These are phyloP conservation scores for Pogona vitticeps DNA, from an alignment of 2,113 vertebrate species.

Conservation along the genomic window DNA sequence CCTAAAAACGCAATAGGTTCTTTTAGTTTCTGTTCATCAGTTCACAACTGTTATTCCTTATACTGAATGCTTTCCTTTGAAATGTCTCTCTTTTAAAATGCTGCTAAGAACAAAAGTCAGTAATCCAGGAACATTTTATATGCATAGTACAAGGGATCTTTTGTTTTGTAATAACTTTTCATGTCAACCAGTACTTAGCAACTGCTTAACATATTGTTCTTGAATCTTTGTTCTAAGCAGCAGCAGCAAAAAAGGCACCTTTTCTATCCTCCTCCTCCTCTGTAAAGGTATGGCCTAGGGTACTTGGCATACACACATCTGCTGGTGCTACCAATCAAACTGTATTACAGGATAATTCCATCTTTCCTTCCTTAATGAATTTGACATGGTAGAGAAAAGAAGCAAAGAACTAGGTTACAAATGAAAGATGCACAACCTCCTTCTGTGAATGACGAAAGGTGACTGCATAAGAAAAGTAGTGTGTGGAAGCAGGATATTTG, in stretches of 20 bases:
- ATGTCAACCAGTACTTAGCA: not conserved
- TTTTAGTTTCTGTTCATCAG: not conserved
- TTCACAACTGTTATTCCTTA: not conserved
- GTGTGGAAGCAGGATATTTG: too few species aligned
- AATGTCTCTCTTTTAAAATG: not conserved
- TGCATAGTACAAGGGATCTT: not conserved
- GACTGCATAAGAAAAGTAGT: too few species aligned
- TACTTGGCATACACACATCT: too few species aligned
- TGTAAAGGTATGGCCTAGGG: too few species aligned
- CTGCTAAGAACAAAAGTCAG: not conserved
- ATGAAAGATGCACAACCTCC: too few species aligned
- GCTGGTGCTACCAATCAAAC: too few species aligned
- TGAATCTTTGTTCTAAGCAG: not conserved
- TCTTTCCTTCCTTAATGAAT: too few species aligned
- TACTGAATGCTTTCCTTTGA: not conserved
- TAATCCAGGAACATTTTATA: not conserved
- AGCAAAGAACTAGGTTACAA: too few species aligned
- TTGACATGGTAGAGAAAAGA: too few species aligned
- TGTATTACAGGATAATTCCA: too few species aligned
- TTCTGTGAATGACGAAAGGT: too few species aligned
- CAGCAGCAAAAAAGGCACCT: not conserved
- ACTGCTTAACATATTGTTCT: not conserved
- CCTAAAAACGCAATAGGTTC: not conserved
- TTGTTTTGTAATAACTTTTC: not conserved
- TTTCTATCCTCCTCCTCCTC: too few species aligned